Evolutionary conservation across 2,797 vertebrate species (phyloP).

Genomic region (Lacerta viridis): DNA sequence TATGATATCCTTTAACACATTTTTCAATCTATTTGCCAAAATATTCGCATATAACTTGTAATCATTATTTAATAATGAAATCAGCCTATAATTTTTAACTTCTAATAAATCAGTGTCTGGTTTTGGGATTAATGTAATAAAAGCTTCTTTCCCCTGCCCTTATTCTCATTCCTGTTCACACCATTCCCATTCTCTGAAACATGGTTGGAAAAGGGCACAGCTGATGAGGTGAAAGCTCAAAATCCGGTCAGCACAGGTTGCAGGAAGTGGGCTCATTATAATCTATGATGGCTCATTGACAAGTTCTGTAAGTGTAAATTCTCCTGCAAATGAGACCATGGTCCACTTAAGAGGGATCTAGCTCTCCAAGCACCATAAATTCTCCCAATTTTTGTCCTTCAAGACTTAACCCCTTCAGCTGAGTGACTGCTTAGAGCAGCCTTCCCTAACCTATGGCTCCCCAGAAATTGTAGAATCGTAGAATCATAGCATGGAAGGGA

Average conservation of each 20-base stretch:
- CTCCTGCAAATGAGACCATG: background rate
- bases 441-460: too few species aligned
- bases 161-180: background rate
- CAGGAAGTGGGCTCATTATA: background rate
- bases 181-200: background rate
- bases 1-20: too few species aligned
- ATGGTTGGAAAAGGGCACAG: background rate
- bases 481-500: too few species aligned
- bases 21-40: too few species aligned
- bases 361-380: too few species aligned
- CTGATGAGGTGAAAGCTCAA: background rate
- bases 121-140: too few species aligned
- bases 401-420: background rate
- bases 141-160: background rate
- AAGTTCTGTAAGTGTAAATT: background rate
- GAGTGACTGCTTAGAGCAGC: background rate
- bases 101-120: too few species aligned
- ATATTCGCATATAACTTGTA: too few species aligned
- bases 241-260: background rate
- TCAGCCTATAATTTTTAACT: too few species aligned
- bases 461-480: too few species aligned
- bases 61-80: too few species aligned
- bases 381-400: background rate
- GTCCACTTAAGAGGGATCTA: background rate
- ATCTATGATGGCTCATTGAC: background rate